These are phyloP conservation scores for Augochlorella aurata DNA, from an alignment of 2,888 invertebrate genomes.

Conservation along the genomic window DNA sequence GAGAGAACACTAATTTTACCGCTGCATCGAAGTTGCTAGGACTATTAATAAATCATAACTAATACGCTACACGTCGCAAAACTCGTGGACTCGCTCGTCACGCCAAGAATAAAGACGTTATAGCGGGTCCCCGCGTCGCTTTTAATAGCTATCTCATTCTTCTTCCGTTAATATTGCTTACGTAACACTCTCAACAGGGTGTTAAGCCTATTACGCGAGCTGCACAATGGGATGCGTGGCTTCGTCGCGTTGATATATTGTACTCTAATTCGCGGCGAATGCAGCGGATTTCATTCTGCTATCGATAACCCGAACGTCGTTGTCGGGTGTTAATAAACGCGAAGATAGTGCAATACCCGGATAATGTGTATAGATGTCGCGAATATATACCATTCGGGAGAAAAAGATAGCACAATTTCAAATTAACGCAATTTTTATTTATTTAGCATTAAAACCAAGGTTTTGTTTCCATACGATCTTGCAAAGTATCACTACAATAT, in stretches of 20 bases:
- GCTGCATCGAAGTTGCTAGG: conserved; percentile 56
- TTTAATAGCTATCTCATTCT: conserved; percentile 59
- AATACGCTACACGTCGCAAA: conserved; percentile 61
- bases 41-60: conserved; percentile 70
- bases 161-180: conserved; percentile 54
- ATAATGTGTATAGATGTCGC: no score
- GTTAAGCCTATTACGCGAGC: conserved; percentile 26
- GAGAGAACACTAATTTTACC: conserved; percentile 61
- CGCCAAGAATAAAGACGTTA: conserved; percentile 64
- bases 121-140: conserved; percentile 37
- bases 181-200: conserved; percentile 42
- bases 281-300: not conserved
- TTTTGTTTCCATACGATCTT: no score
- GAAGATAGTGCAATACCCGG: no score
- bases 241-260: conserved; percentile 17
- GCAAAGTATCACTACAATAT: no score
- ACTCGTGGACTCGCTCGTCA: conserved; percentile 49
- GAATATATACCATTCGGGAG: no score
- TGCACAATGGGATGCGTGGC: conserved; percentile 4
- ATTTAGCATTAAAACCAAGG: no score
- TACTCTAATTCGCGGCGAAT: conserved; percentile 23
- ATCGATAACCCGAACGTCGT: not conserved
- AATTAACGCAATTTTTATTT: no score
- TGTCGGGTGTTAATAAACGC: not conserved
- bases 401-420: no score